phyloP scores from a whole-genome alignment of 2,888 invertebrate genomes.

The Opisthograptis luteolata region DNA sequence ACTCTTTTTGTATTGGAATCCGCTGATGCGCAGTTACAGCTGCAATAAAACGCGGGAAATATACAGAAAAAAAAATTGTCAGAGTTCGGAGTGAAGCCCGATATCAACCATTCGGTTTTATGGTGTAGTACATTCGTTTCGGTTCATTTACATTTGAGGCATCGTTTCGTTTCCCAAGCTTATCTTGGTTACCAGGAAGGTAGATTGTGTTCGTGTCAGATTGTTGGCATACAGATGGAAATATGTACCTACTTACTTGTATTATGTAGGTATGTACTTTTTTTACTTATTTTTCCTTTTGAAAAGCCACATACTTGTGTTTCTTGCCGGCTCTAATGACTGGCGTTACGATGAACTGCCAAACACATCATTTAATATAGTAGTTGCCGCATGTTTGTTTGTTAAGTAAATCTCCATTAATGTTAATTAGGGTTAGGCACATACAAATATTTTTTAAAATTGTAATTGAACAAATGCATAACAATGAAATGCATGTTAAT shows the following conservation, averaged over 20 bases:
- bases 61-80: constrained; percentile 37
- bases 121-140: constrained; percentile 46
- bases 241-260: no score
- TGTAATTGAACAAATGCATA: no score
- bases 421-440: no score
- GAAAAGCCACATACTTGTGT: neutral
- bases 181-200: constrained; percentile 32
- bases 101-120: constrained; percentile 53
- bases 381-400: no score
- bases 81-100: constrained; percentile 37
- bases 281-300: no score
- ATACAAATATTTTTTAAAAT: no score
- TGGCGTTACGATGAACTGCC: no score
- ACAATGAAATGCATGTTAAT: no score
- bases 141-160: constrained; percentile 48
- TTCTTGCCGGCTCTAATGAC: constrained; percentile 2
- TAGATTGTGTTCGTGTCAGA: neutral
- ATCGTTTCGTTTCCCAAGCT: constrained; percentile 40
- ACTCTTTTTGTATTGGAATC: constrained; percentile 33
- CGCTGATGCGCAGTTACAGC: constrained; percentile 36
- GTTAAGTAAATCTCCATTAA: no score
- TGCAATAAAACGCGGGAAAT: constrained; percentile 44
- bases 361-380: no score
- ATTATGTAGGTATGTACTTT: no score
- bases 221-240: neutral